phyloP scores from a whole-genome alignment of 1,140 invertebrate genomes.

The Wiebesia pumilae region DNA sequence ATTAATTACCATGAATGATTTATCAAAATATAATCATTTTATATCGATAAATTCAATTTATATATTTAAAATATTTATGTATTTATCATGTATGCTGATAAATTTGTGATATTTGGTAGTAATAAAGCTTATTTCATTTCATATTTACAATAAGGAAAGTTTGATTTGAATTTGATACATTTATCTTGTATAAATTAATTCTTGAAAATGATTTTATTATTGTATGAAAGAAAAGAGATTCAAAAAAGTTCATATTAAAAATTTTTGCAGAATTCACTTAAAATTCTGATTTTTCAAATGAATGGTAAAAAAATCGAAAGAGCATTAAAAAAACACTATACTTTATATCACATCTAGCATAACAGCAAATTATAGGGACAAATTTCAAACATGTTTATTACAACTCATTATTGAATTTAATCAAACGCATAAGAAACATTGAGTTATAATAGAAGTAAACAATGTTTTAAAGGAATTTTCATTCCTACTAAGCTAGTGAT shows the following conservation, averaged over 20 bases:
- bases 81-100: too few relatives aligned
- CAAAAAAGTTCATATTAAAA: too few relatives aligned
- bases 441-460: neutral
- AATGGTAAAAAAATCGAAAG: neutral
- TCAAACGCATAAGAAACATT: neutral
- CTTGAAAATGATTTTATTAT: too few relatives aligned
- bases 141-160: neutral
- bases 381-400: neutral
- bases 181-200: neutral
- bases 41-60: too few relatives aligned
- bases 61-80: too few relatives aligned
- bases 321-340: too few relatives aligned
- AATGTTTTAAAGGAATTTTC: conserved; percentile 8
- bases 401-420: neutral
- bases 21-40: too few relatives aligned
- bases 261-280: neutral
- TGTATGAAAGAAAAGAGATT: too few relatives aligned
- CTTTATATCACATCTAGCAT: too few relatives aligned
- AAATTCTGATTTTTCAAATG: neutral
- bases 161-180: neutral
- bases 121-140: too few relatives aligned
- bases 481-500: neutral
- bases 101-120: too few relatives aligned
- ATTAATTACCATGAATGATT: too few relatives aligned
- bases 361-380: neutral